Conservation (phyloP, 2,113 vertebrate species). For the Saccopteryx leptura region DNA sequence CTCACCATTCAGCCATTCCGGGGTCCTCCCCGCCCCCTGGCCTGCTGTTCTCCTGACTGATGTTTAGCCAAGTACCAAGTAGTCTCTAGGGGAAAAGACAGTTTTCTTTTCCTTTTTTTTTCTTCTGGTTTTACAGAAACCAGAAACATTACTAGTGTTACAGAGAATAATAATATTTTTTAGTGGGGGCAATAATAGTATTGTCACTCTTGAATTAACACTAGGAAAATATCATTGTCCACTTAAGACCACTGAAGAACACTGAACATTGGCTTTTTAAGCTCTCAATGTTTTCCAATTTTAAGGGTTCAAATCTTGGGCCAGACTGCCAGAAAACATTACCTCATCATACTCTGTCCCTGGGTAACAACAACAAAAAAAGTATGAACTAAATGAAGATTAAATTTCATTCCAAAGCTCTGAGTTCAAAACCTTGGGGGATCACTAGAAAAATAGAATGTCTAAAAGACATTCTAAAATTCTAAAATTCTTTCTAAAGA, state of each 20-base stretch:
- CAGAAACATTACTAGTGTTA: background rate
- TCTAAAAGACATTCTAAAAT: background rate
- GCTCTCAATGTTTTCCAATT: conserved; percentile 56
- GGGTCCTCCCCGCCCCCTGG: background rate
- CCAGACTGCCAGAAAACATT: conserved; percentile 71
- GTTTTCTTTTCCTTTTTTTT: conserved; percentile 10
- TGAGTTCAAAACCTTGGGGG: conserved; percentile 3
- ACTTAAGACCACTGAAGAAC: conserved; percentile 54
- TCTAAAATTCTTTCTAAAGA: too few species aligned
- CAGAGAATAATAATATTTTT: conserved; percentile 31
- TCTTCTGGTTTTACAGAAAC: background rate
- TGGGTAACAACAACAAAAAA: conserved; percentile 61
- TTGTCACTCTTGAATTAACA: conserved; percentile 73
- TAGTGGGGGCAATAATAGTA: background rate
- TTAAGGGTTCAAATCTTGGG: conserved; percentile 63
- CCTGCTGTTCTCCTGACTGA: background rate
- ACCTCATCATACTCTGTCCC: conserved; percentile 43
- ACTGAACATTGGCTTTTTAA: conserved; percentile 59
- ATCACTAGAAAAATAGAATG: conserved; percentile 9
- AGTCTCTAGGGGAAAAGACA: background rate
- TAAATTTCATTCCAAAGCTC: conserved; percentile 67
- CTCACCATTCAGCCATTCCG: background rate
- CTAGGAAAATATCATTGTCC: conserved; percentile 64
- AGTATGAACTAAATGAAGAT: conserved; percentile 45
- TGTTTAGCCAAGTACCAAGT: background rate